These are phyloP conservation scores for Clarias batrachus DNA, from an alignment of 2,113 vertebrate species.

Conservation along the genomic window DNA sequence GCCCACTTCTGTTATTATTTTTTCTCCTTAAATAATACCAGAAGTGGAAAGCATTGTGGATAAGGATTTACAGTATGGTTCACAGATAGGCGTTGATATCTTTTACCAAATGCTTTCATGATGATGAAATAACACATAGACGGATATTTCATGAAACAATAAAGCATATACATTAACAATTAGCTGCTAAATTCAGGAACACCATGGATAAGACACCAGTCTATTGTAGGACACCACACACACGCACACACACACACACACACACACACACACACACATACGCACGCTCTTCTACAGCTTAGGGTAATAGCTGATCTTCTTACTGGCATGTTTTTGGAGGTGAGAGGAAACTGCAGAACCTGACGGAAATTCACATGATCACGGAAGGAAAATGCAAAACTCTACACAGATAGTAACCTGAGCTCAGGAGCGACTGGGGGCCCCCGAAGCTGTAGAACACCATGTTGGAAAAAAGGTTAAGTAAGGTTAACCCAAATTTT, in stretches of 20 bases:
- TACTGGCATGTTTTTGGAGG: not conserved
- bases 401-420: not conserved
- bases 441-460: not conserved
- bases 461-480: not conserved
- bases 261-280: not conserved
- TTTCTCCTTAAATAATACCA: constrained; percentile 45
- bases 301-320: not conserved
- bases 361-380: not conserved
- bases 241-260: not conserved
- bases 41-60: not conserved
- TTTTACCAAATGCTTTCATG: not conserved
- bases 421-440: not conserved
- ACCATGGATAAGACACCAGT: not conserved
- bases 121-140: not conserved
- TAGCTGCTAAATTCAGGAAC: not conserved
- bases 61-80: not conserved
- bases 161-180: not conserved
- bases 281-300: not conserved
- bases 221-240: not conserved
- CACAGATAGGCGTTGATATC: not conserved
- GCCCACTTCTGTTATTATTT: constrained; percentile 60
- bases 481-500: not conserved
- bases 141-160: not conserved
- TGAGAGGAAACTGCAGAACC: not conserved
- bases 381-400: not conserved